Percentiles rank a stretch among this genome's conserved stretches.
phyloP scores from a whole-genome alignment of 2,888 invertebrate species.

The Aleiodes alternator region DNA sequence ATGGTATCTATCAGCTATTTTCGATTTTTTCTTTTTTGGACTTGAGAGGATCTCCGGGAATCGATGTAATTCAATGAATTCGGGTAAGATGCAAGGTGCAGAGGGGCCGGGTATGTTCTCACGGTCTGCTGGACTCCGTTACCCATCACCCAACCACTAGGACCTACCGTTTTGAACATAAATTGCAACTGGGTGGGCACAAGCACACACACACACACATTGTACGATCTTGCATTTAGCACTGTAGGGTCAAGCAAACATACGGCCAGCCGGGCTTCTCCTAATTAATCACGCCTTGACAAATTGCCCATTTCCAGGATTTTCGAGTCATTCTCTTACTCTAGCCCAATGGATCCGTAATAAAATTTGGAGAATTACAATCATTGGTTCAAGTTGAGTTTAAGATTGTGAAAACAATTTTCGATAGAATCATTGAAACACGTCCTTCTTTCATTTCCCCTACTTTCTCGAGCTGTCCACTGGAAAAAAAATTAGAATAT shows the following conservation, averaged over 20 bases:
- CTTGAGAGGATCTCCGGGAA: not conserved
- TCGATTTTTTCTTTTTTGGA: too few relatives aligned
- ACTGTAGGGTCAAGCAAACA: conserved; percentile 37
- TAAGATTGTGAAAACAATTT: too few relatives aligned
- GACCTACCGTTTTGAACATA: conserved; percentile 49
- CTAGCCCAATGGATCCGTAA: not conserved
- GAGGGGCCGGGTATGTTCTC: conserved; percentile 46
- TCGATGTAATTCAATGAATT: conserved; percentile 35
- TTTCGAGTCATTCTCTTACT: not conserved
- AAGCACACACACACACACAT: conserved; percentile 3
- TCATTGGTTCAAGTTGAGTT: too few relatives aligned
- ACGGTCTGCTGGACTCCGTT: conserved; percentile 53
- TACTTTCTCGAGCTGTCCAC: too few relatives aligned
- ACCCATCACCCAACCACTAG: conserved; percentile 51
- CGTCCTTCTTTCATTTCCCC: too few relatives aligned
- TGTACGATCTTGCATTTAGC: conserved; percentile 55
- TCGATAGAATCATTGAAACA: too few relatives aligned
- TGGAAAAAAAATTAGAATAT: too few relatives aligned
- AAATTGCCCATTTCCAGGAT: conserved; percentile 61
- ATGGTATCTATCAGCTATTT: too few relatives aligned
- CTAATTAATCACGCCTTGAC: conserved; percentile 69
- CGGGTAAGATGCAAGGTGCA: too few relatives aligned
- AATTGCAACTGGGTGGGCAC: conserved; percentile 49
- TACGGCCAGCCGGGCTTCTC: conserved; percentile 41
- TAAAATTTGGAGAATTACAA: not conserved